Conservation (phyloP, 2,113 vertebrate species). For the Calidris pygmaea region DNA sequence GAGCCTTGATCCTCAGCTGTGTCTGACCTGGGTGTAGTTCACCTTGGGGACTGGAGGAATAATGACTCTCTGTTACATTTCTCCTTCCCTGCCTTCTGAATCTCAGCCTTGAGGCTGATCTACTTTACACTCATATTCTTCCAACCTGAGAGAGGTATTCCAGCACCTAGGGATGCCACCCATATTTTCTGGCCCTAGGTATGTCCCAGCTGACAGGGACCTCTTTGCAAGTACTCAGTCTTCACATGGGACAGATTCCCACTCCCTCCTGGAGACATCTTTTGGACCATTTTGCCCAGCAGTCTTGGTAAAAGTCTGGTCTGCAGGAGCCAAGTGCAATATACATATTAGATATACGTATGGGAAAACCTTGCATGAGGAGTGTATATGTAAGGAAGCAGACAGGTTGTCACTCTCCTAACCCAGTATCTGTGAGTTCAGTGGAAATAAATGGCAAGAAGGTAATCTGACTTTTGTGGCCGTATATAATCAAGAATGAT, state of each 20-base stretch:
- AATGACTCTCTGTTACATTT: neutral
- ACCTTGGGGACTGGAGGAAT: neutral
- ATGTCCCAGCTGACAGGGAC: neutral
- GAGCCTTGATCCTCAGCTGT: neutral
- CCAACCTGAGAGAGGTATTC: neutral
- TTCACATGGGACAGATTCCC: neutral
- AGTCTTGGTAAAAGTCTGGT: neutral
- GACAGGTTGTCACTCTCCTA: neutral
- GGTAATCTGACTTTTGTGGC: neutral
- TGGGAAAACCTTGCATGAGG: neutral
- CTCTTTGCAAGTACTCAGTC: neutral
- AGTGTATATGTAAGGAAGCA: neutral
- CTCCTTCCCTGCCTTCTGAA: neutral
- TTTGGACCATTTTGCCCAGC: neutral
- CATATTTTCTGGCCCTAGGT: neutral
- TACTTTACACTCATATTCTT: neutral
- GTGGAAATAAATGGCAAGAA: neutral
- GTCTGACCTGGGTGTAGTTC: neutral
- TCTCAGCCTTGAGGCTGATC: neutral
- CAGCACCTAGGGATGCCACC: neutral
- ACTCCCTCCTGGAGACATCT: neutral
- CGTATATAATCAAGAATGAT: neutral
- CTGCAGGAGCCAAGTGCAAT: neutral
- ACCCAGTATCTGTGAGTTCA: neutral
- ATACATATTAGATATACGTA: neutral